phyloP scores from a whole-genome alignment of 2,113 vertebrate species.

The Nyctibius bracteatus region DNA sequence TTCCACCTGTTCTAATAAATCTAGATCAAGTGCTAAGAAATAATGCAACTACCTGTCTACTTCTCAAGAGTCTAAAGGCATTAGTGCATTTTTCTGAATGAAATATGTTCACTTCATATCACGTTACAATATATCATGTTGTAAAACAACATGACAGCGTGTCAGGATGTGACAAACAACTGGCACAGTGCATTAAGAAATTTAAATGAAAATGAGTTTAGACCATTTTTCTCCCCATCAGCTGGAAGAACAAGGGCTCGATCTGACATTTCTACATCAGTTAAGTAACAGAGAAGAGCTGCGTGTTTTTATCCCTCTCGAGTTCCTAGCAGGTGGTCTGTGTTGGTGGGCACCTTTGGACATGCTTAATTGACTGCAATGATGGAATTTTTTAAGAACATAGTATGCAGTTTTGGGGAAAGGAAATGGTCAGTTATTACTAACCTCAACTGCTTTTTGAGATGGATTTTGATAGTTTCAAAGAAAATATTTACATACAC shows the following conservation, averaged over 20 bases:
- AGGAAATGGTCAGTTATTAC: neutral
- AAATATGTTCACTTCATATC: constrained; percentile 49
- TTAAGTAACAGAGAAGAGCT: neutral
- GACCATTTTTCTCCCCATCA: constrained; percentile 46
- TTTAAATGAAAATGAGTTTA: constrained; percentile 54
- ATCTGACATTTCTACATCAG: constrained; percentile 9
- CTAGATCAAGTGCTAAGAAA: neutral
- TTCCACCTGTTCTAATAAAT: constrained; percentile 36
- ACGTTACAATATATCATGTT: constrained; percentile 24
- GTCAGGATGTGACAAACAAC: constrained; percentile 48
- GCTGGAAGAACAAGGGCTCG: neutral
- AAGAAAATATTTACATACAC: neutral
- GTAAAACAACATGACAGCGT: constrained; percentile 20
- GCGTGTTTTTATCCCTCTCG: neutral
- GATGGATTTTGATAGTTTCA: constrained; percentile 1
- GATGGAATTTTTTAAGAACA: neutral
- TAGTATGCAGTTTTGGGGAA: neutral
- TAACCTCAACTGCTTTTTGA: constrained; percentile 17
- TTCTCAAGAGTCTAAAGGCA: constrained; percentile 11
- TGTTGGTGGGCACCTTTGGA: neutral
- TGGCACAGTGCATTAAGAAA: constrained; percentile 33
- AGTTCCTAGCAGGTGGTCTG: neutral
- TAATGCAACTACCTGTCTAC: neutral
- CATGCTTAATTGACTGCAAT: neutral
- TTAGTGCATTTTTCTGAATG: constrained; percentile 34